Base-by-base conservation (phyloP, 2,888 invertebrate genomes). In the Epinotia demarniana region DNA sequence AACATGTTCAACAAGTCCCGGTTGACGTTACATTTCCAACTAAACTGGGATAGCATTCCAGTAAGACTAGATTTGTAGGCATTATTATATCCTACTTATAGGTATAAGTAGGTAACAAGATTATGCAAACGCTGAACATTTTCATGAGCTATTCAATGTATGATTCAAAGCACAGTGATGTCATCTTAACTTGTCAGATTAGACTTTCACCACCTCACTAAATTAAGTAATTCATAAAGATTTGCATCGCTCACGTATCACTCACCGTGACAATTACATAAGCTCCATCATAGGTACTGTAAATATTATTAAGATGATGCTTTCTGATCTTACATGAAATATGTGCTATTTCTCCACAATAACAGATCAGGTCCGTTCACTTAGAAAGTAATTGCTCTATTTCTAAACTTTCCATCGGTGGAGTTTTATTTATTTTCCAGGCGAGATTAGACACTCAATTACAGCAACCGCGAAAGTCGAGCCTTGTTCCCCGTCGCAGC, bases 351-450 rank as follows among this genome's bases (percentile, higher is more conserved):
- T 76, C 57, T 63, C 53, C 23, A 68, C 58, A 63, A 67, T 67
- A 33, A 72, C 55, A 33, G 66, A 33, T 68, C 55, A 33, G 66
- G 49, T 62, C 76, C 76, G 55, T 76, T 76, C 78, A 64, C 78
- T 76, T 78, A 72, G 74, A 78, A 78, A 76, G 78, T 76, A 64
- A 70, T 68, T 73, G 73, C 77, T 70, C 66, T 69, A 73, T 73
- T 77, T 77, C 62, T 49, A 5, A 73, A 63, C 77, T 73, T 76
- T 76, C 76, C 49, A 69, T 72, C 43, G 33, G 55, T 53, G 33
- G 53, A 60, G 64, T 73, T 73, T 60, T 62, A 70, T 73, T 76
- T 76, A 63, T 69, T 72, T 76, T 76, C 64, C 58, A 43, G 73
- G 57, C n/a, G 60, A 71, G 60, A 75, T 66, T 71, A 71, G 55